phyloP scores from a whole-genome alignment of 37 sponge, comb jelly and placozoan genomes.

The Hexactinellida sp. region DNA sequence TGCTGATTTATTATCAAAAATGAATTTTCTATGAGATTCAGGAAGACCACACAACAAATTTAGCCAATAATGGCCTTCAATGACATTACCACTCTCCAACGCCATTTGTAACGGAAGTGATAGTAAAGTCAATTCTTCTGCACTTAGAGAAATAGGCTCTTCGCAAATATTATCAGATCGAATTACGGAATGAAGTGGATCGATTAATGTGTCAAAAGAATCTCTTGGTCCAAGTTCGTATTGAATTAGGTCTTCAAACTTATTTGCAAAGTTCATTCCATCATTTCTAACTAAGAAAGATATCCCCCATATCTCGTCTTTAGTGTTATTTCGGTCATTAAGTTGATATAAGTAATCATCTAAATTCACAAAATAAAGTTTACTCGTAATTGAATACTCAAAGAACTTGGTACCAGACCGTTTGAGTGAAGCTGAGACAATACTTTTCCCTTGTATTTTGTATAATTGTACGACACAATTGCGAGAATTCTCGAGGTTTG shows the following conservation, averaged over 20 bases:
- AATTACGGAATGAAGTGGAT: background rate
- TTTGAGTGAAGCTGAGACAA: background rate
- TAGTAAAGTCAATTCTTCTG: background rate
- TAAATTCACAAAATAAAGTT: background rate
- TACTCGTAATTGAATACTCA: background rate
- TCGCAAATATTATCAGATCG: background rate
- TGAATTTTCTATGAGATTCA: background rate
- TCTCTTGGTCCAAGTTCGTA: background rate
- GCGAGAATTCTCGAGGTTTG: background rate
- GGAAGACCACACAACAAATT: background rate
- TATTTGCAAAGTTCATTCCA: background rate
- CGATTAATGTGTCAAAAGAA: background rate
- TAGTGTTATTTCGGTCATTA: background rate
- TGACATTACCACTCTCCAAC: background rate
- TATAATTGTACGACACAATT: background rate
- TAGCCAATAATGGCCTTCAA: background rate
- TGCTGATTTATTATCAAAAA: background rate
- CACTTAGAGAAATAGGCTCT: background rate
- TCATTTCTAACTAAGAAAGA: slow-evolving; percentile 11
- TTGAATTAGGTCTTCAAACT: slow-evolving; percentile 7
- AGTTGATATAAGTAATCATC: background rate
- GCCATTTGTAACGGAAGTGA: background rate
- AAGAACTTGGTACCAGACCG: background rate
- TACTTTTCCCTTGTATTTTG: background rate
- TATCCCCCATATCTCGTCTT: background rate